Evolutionary conservation across 2,888 invertebrate species (phyloP), one percentile per base, ranked within the genome.

Genomic region (Oligia strigilis): DNA sequence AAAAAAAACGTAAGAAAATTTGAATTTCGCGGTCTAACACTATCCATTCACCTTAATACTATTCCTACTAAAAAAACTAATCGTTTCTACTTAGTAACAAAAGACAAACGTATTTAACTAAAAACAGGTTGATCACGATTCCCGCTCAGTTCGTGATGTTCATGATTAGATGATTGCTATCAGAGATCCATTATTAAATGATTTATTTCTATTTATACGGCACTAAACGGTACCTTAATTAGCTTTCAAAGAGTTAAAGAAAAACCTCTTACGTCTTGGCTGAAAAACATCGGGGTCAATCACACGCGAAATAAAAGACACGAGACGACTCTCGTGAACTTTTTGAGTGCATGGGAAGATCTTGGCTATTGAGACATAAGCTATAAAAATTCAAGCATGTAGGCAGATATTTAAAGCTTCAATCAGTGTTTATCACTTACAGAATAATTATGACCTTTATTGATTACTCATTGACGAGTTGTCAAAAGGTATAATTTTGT

Each of bases 61-160:
- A 36, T 23, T 43, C 0, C 11, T 46, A 36, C 6, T 23, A 14
- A 62, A 52, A 69, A n/a, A 14, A 55, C 29, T 0, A 62, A 43
- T 43, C 19, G 8, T 19, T 36, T 72, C 6, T 29, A 29, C 36
- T n/a, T 23, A 36, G 49, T 19, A 66, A 60, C 23, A 77, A 76
- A 64, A 71, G 66, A 52, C 29, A 49, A 17, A 58, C 14, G 55
- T 49, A 49, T 71, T 73, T 29, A 29, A 14, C 8, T 43, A 23
- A 66, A 23, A 60, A 52, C 86, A 77, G 72, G 72, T 72, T 58
- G 83, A 76, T 86, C 84, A 84, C 83, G 84, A 87, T 49, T 71
- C 55, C n/a, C 14, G 40, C 70, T 29, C n/a, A 72, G 52, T 74
- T 83, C 85, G 87, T 83, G 84, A 82, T 72, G 4, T 52, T 23